Conservation (phyloP, 37 sponge, comb jelly and placozoan genomes). For the Amphimedon queenslandica region DNA sequence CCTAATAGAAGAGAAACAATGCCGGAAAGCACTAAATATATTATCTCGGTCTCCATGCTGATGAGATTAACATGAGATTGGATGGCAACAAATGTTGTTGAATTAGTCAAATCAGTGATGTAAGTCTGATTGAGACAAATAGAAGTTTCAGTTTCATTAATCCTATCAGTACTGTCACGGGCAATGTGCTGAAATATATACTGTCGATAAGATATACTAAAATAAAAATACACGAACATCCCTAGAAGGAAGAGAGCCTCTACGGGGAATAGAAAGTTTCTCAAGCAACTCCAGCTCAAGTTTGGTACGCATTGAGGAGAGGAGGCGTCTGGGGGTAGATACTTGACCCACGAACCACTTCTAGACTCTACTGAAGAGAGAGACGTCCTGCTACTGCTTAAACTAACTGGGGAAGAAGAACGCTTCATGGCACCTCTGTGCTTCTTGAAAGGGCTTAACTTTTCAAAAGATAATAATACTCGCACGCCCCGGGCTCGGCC, state of each 20-base stretch:
- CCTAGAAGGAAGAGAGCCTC: slow-evolving; percentile 52
- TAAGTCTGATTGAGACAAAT: background rate
- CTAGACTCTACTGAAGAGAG: no score
- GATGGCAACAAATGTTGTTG: background rate
- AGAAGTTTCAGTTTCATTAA: background rate
- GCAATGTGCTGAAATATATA: slow-evolving; percentile 42
- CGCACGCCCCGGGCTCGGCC: no score
- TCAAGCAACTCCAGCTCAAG: no score
- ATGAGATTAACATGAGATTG: background rate
- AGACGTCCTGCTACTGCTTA: no score
- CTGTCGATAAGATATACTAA: slow-evolving; percentile 26
- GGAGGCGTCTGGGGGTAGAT: no score
- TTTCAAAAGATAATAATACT: no score
- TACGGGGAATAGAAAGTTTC: slow-evolving; percentile 18
- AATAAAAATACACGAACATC: slow-evolving; percentile 29
- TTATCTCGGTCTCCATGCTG: background rate
- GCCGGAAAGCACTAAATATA: background rate
- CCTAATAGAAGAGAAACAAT: background rate
- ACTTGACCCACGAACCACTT: no score
- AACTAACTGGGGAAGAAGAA: no score
- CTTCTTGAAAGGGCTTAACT: no score
- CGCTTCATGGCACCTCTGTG: no score
- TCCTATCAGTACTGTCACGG: background rate
- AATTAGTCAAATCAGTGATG: background rate
- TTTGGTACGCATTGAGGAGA: no score